Base-by-base conservation (phyloP, 2,797 vertebrate species). In the Ambastaia sidthimunki region DNA sequence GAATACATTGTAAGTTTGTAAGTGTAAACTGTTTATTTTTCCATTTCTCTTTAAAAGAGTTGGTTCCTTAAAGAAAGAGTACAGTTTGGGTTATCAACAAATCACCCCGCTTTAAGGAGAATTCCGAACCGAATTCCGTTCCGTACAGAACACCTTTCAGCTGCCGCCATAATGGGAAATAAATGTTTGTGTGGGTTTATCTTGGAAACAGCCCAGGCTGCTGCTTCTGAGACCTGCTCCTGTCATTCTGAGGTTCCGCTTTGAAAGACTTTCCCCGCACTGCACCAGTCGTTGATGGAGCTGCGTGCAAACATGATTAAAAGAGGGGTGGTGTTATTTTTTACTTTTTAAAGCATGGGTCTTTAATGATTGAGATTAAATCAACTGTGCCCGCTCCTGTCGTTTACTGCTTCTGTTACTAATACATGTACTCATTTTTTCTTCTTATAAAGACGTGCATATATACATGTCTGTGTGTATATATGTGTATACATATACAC, bases 401-500 rank as follows among this genome's bases (percentile, higher is more conserved):
- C 28, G 81, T 88, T 85, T 88, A 88, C 88, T 85, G 84, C 87
- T 89, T 84, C 57, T 87, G 89, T 92, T 91, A 92, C 86, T 87
- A 87, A 88, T 77, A 86, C 88, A 88, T 85, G 76, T 69, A 70
- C 52, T 90, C 85, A 82, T 82, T 62, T 77, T 86, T 54, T 83
- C 73, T 70, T 85, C 44, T 78, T 78, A 60, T 69, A 13, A 15
- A 76, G 74, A 70, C 52, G 25, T 72, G 19, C 48, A 63, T 19
- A 70, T 70, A 55, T 16, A 7, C 44, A 21, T 57, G 21, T 57
- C 23, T 23, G 21, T 57, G 2, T 21, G 21, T 57, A 55, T 47
- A 50, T 28, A 5, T 78, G 4, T 28, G 28, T 28, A 28, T 44
- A n/a, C n/a, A n/a, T n/a, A n/a, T n/a, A n/a, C n/a, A n/a, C n/a